These are phyloP conservation scores for Iselma pallidipennis DNA, from an alignment of 2,888 invertebrate species.

Conservation along the genomic window DNA sequence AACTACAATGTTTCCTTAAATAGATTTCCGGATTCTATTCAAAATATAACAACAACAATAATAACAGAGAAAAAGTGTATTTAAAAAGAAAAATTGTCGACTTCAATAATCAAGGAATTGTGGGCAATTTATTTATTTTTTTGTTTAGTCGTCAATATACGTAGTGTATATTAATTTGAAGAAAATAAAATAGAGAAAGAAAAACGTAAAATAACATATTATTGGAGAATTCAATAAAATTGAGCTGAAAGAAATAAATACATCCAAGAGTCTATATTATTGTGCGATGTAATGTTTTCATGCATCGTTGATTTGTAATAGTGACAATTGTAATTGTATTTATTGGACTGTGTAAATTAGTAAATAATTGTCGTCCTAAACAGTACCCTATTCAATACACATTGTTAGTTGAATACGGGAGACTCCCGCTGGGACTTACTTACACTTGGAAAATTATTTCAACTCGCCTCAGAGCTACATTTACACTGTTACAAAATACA, in stretches of 20 bases:
- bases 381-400: conserved; percentile 46
- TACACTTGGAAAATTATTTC: conserved; percentile 48
- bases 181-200: conserved; percentile 14
- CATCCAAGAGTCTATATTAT: conserved; percentile 31
- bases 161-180: too few species aligned
- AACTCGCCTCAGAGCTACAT: conserved; percentile 26
- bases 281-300: conserved; percentile 36
- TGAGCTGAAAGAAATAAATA: conserved; percentile 32
- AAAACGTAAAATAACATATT: conserved; percentile 17
- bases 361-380: conserved; percentile 55
- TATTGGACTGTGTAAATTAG: conserved; percentile 56
- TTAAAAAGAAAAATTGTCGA: neutral
- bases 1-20: conserved; percentile 19
- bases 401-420: conserved; percentile 44
- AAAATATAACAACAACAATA: neutral
- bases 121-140: too few species aligned
- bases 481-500: conserved; percentile 17
- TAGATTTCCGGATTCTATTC: conserved; percentile 17
- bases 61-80: neutral
- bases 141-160: too few species aligned
- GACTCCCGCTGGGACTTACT: conserved; percentile 51
- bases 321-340: conserved; percentile 54
- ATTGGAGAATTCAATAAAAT: conserved; percentile 31
- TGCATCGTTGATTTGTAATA: conserved; percentile 47
- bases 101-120: too few species aligned